Evolutionary conservation across 2,888 invertebrate species (phyloP), one percentile per base, ranked within the genome.

Genomic region (Limenitis arthemis): DNA sequence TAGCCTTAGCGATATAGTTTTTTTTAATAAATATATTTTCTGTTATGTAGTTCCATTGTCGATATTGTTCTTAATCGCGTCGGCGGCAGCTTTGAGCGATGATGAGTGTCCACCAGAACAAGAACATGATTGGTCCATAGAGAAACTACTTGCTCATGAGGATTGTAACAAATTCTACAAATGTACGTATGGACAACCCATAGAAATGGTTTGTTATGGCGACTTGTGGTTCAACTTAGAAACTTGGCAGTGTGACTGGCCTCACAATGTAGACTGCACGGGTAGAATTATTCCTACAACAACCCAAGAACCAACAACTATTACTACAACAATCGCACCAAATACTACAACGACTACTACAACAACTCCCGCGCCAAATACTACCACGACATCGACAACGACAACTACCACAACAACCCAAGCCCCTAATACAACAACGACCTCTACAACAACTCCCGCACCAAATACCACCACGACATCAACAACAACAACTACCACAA

Each of bases 131-230:
- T 79, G 79, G 77, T 57, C 60, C 20, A 72, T 78, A 20, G 81
- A 81, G 56, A 84, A 87, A 67, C 88, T 91, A 51, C 80, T 91
- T 0, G 86, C 86, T 28, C 84, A 85, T 44, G 80, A 76, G 1
- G 81, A 87, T 47, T 92, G 92, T 66, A 78, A 89, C 51, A 90
- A 88, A 65, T 92, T 89, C 70, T 83, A 91, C 49, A 91, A 90
- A 65, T 92, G 92, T 66, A 89, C 91, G 72, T 89, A 88, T 57
- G 91, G 90, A 5, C 61, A 79, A 0, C 91, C 88, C 0, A 70
- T 89, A 1, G 90, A 89, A 61, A 87, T 88, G 64, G 65, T 67
- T 0, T 92, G 92, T 61, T 88, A 88, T 0, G 61, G 70, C 0
- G 86, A 85, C 9, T 76, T 91, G 0, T 77, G 86, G 42, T 92